Percentiles rank a stretch among this genome's conserved stretches.
Conservation (phyloP, 2,888 invertebrate species). For the Apodemia zela region DNA sequence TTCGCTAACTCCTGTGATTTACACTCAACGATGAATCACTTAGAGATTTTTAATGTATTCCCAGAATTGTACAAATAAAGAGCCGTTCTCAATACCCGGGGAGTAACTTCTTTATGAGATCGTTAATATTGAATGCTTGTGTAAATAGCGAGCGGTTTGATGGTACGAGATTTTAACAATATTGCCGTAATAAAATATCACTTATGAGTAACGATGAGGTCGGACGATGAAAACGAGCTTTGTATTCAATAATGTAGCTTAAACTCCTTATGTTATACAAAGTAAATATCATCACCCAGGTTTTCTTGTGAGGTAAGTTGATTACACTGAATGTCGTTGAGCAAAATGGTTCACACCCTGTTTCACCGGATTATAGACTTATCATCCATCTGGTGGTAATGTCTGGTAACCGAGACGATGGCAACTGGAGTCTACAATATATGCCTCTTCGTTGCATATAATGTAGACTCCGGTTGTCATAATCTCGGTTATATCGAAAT, state of each 20-base stretch:
- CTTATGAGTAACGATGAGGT: conserved; percentile 12
- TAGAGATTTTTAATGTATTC: conserved; percentile 13
- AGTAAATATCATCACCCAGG: too few species aligned
- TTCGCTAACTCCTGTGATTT: not conserved
- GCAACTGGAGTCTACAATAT: too few species aligned
- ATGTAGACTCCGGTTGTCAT: too few species aligned
- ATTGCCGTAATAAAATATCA: conserved; percentile 15
- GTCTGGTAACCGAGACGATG: too few species aligned
- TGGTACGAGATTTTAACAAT: conserved; percentile 14
- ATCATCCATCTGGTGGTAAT: too few species aligned
- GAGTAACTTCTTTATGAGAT: conserved; percentile 12
- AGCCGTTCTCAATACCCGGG: conserved; percentile 7
- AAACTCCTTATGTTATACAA: not conserved
- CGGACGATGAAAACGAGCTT: not conserved
- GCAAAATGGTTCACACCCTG: too few species aligned
- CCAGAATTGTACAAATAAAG: conserved; percentile 7
- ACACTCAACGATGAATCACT: not conserved
- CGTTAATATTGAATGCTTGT: conserved; percentile 23
- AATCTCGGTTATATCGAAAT: too few species aligned
- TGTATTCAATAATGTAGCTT: not conserved
- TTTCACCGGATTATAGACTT: too few species aligned
- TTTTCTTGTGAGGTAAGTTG: too few species aligned
- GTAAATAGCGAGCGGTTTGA: conserved; percentile 16
- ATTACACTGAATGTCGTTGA: too few species aligned
- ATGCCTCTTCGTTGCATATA: too few species aligned